A percentile compares a stretch with the other conserved stretches of the same genome.
phyloP scores from a whole-genome alignment of 2,113 vertebrate species.

The Aptenodytes patagonicus region DNA sequence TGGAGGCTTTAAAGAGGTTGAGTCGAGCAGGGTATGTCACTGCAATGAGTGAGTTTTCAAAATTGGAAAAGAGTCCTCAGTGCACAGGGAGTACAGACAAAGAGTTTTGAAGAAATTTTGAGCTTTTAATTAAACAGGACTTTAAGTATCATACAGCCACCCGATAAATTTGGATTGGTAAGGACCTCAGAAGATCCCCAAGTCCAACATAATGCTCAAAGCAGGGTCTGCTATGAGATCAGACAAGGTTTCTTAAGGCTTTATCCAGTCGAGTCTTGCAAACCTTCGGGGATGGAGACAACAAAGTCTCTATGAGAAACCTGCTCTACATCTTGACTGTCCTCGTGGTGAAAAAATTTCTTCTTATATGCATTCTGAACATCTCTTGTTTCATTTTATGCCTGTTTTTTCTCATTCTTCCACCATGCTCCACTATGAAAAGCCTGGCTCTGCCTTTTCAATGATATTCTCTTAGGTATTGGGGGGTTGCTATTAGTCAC shows the following conservation, averaged over 20 bases:
- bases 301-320: background rate
- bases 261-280: accelerated
- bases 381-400: background rate
- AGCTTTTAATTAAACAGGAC: background rate
- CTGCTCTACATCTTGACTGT: background rate
- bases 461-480: background rate
- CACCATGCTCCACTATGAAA: background rate
- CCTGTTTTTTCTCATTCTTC: background rate
- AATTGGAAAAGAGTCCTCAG: background rate
- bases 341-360: background rate
- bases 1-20: background rate
- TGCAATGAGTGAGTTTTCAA: background rate
- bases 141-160: background rate
- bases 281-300: background rate
- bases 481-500: background rate
- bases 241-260: background rate
- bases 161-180: background rate
- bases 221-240: background rate
- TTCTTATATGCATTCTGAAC: background rate
- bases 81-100: background rate
- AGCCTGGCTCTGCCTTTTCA: background rate
- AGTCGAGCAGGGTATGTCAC: background rate
- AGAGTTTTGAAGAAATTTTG: background rate
- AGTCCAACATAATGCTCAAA: background rate
- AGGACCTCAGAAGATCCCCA: background rate